phyloP scores from a whole-genome alignment of 2,797 vertebrate species.

The Petrocephalus sullivani region DNA sequence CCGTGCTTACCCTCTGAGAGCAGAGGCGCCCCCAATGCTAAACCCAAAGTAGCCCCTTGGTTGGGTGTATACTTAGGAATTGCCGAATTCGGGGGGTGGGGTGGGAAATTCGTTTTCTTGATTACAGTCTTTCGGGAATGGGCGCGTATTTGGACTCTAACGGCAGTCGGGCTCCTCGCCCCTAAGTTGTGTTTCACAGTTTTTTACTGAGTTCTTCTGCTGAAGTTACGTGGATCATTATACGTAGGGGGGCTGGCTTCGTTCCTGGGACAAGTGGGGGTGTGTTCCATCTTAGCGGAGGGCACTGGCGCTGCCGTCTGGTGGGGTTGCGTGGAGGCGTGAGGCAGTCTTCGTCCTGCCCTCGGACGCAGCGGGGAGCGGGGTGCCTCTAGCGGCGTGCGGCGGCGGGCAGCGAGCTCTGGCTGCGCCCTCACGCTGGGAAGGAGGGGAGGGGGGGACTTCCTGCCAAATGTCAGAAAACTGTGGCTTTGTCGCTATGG shows the following conservation, averaged over 20 bases:
- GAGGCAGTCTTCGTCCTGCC: background rate
- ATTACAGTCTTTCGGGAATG: background rate
- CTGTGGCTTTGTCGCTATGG: constrained; percentile 32
- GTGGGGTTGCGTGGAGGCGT: background rate
- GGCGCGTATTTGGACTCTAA: background rate
- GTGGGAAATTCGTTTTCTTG: background rate
- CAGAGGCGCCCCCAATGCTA: too few species aligned
- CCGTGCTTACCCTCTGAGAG: background rate
- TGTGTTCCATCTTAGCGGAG: constrained; percentile 1
- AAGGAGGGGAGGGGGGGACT: constrained; percentile 7
- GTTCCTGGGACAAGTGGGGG: constrained; percentile 12
- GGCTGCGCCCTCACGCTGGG: background rate
- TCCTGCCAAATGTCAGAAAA: constrained; percentile 41
- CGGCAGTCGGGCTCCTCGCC: background rate
- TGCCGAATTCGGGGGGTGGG: background rate
- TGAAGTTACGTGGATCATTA: background rate
- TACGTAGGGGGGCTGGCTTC: background rate
- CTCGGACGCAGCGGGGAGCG: background rate
- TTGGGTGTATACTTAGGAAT: background rate
- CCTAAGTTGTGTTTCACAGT: background rate
- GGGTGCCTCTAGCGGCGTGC: background rate
- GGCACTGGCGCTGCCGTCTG: background rate
- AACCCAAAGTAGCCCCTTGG: background rate
- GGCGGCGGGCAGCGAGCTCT: background rate
- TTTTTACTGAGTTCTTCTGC: background rate